Percentiles rank a stretch among this genome's conserved stretches.
These are phyloP conservation scores for Ostrea edulis DNA, from an alignment of 1,140 invertebrate species.

Conservation along the genomic window DNA sequence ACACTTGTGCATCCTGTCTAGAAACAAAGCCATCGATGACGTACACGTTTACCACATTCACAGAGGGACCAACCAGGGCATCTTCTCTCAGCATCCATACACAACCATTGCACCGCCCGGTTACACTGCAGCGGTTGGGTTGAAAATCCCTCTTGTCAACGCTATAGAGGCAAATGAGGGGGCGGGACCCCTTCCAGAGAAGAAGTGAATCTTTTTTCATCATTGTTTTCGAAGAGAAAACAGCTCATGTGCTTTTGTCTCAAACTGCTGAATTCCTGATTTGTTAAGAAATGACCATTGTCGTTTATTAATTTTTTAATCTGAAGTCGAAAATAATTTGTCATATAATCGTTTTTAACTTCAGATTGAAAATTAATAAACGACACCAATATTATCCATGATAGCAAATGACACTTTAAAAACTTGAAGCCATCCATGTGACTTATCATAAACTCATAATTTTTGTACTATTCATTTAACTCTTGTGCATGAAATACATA, in stretches of 20 bases:
- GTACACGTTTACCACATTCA: conserved; percentile 35
- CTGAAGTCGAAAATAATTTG: too few species aligned
- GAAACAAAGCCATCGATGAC: conserved; percentile 22
- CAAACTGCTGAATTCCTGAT: background rate
- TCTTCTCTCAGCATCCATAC: conserved; percentile 9
- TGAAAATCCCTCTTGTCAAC: conserved; percentile 14
- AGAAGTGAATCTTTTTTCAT: background rate
- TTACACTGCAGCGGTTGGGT: background rate
- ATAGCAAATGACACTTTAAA: too few species aligned
- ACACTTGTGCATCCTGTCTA: conserved; percentile 37
- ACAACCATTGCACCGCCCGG: conserved; percentile 36
- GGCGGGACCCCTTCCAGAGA: conserved; percentile 15
- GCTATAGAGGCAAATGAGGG: conserved; percentile 3
- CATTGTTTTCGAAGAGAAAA: background rate
- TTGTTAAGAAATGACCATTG: too few species aligned
- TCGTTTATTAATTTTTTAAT: too few species aligned
- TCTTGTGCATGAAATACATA: too few species aligned
- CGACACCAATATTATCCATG: too few species aligned
- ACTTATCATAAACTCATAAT: too few species aligned
- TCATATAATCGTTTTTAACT: too few species aligned
- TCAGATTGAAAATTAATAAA: too few species aligned
- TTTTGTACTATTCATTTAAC: too few species aligned
- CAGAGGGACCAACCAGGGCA: background rate
- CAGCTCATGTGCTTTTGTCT: background rate
- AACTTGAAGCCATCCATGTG: too few species aligned